These are phyloP conservation scores for Jordanella pulchra DNA, from an alignment of 2,797 vertebrate species.

Conservation along the genomic window DNA sequence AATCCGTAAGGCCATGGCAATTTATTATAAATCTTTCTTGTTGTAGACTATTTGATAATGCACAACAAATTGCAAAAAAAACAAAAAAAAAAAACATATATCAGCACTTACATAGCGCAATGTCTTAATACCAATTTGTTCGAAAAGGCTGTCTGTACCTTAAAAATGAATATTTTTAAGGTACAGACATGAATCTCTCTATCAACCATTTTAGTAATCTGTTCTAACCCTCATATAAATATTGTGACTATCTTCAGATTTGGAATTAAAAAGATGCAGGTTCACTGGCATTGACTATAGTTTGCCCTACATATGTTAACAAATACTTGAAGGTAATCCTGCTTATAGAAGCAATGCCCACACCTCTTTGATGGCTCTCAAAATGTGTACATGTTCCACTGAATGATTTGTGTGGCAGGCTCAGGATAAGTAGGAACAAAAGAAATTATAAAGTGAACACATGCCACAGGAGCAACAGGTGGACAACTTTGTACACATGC, in stretches of 20 bases:
- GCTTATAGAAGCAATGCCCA: too few species aligned
- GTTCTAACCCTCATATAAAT: neutral
- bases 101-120: neutral
- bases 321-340: neutral
- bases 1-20: neutral
- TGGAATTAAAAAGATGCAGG: neutral
- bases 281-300: neutral
- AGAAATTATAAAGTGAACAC: neutral
- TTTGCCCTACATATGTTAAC: neutral
- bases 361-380: neutral
- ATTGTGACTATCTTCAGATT: neutral
- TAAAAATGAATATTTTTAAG: neutral
- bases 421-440: neutral
- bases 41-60: neutral
- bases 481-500: neutral
- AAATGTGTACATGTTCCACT: neutral
- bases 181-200: too few species aligned
- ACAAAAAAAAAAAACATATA: neutral
- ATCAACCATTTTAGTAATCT: too few species aligned
- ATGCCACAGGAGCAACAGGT: neutral
- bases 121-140: neutral
- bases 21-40: slow-evolving; percentile 17
- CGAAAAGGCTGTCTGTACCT: neutral
- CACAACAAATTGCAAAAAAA: neutral
- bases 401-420: neutral